phyloP scores from a whole-genome alignment of 1,140 invertebrate species.

The Tribolium madens region DNA sequence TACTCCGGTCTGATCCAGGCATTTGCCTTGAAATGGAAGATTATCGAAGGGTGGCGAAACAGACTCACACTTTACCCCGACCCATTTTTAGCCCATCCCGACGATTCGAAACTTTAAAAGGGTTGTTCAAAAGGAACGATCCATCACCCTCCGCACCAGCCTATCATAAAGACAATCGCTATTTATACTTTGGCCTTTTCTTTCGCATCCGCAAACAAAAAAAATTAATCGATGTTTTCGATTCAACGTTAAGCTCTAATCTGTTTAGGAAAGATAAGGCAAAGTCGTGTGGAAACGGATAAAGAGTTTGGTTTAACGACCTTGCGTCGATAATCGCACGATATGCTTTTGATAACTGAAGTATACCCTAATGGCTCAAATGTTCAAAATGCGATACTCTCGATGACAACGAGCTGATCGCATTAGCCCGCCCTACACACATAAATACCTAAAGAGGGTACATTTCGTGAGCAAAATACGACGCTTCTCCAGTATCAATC shows the following conservation, averaged over 20 bases:
- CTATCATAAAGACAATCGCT: constrained; percentile 33
- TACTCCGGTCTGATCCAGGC: constrained; percentile 51
- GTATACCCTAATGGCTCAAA: constrained; percentile 30
- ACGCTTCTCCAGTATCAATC: constrained; percentile 12
- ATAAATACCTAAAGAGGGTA: constrained; percentile 4
- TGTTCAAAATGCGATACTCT: constrained; percentile 14
- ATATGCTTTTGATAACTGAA: constrained; percentile 37
- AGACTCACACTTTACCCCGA: neutral
- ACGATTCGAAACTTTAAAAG: constrained; percentile 26
- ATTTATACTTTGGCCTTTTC: constrained; percentile 31
- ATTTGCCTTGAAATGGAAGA: constrained; percentile 54
- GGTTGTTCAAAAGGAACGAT: constrained; percentile 26
- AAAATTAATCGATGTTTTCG: constrained; percentile 34
- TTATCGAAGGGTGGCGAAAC: constrained; percentile 38
- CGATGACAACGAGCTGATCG: constrained; percentile 19
- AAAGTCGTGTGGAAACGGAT: constrained; percentile 27
- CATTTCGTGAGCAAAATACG: constrained; percentile 4
- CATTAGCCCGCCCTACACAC: constrained; percentile 8
- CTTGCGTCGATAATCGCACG: constrained; percentile 32
- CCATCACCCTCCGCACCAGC: constrained; percentile 22
- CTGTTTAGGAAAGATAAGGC: constrained; percentile 27
- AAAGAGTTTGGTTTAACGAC: constrained; percentile 34
- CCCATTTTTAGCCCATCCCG: constrained; percentile 12
- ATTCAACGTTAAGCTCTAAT: constrained; percentile 14
- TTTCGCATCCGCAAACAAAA: constrained; percentile 20